A percentile compares a stretch with the other conserved stretches of the same genome.
Conservation (phyloP, 2,888 invertebrate species). For the Philhelius pedissequus region DNA sequence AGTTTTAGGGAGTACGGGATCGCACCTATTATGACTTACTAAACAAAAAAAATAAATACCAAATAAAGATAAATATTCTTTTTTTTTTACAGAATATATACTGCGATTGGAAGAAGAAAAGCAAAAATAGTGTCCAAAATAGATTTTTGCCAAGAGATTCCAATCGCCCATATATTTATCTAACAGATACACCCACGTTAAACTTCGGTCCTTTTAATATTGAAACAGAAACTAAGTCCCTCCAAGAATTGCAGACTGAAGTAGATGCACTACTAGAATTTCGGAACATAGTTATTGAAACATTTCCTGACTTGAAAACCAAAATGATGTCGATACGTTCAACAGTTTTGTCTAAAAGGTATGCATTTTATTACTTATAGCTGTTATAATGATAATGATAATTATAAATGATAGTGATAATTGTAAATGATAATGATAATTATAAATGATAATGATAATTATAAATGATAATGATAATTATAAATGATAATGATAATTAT, state of each 20-base stretch:
- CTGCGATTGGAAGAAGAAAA: constrained; percentile 56
- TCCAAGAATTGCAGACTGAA: constrained; percentile 96
- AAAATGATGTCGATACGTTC: constrained; percentile 88
- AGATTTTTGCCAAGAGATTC: constrained; percentile 38
- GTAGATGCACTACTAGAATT: constrained; percentile 94
- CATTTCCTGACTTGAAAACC: constrained; percentile 93
- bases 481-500: no score
- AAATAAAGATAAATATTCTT: no score
- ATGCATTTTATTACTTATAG: neutral
- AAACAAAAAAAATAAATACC: no score
- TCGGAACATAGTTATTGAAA: constrained; percentile 96
- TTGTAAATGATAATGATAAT: no score
- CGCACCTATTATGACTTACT: no score
- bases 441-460: no score
- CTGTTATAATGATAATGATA: no score
- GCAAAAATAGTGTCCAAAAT: constrained; percentile 19
- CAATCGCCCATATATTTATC: constrained; percentile 43
- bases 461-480: no score
- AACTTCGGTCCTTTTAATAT: constrained; percentile 41
- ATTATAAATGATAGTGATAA: no score
- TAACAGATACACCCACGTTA: constrained; percentile 30
- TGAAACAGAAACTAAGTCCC: constrained; percentile 86
- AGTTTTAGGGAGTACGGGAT: no score
- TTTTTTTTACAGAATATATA: constrained; percentile 65
- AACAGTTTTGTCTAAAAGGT: constrained; percentile 66